Evolutionary conservation across 2,888 invertebrate species (phyloP).

Genomic region (Caenorhabditis sp.): DNA sequence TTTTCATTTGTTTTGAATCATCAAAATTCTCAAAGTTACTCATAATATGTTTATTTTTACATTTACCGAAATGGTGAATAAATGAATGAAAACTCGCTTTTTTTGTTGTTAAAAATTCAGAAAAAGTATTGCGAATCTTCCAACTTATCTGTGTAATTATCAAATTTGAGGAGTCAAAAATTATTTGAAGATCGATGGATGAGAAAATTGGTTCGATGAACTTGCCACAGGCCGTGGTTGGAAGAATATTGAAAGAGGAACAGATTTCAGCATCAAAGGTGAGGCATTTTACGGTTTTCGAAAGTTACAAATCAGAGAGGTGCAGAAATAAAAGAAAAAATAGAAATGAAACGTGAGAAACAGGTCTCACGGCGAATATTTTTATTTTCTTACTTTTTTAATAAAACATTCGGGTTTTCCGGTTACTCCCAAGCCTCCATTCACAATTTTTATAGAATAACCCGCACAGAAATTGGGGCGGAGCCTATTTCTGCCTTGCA

Average conservation of each 20-base stretch:
- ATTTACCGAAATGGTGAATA: neutral
- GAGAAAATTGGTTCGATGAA: constrained; percentile 19
- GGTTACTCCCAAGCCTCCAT: too few relatives aligned
- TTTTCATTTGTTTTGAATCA: neutral
- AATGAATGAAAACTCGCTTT: neutral
- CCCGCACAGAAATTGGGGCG: too few relatives aligned
- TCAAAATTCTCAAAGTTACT: neutral
- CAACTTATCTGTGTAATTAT: neutral
- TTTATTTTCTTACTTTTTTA: neutral
- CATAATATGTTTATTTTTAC: constrained; percentile 2
- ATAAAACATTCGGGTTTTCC: neutral
- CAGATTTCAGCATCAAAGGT: constrained; percentile 24
- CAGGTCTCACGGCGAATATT: too few relatives aligned
- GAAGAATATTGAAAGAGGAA: constrained; percentile 35
- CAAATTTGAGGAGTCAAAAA: neutral
- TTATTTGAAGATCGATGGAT: constrained; percentile 13
- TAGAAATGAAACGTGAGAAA: too few relatives aligned
- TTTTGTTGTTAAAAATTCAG: neutral
- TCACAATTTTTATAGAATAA: too few relatives aligned
- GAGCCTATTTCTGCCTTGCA: too few relatives aligned
- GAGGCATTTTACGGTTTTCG: too few relatives aligned
- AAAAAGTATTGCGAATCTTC: neutral
- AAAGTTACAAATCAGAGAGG: neutral
- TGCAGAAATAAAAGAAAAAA: too few relatives aligned
- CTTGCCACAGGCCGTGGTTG: constrained; percentile 30